phyloP scores from a whole-genome alignment of 1,140 invertebrate species.

The Drosophila busckii region DNA sequence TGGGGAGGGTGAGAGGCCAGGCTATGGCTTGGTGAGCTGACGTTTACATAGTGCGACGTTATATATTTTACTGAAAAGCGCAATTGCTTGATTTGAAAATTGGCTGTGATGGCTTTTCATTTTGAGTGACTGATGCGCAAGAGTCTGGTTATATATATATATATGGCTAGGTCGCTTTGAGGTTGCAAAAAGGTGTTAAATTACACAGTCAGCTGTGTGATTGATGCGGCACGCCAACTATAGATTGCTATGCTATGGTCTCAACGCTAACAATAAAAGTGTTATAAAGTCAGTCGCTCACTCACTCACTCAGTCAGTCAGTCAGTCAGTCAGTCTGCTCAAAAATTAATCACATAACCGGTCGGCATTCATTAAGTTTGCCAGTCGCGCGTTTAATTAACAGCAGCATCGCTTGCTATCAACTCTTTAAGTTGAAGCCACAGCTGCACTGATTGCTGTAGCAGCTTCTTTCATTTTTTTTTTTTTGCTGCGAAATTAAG shows the following conservation, averaged over 20 bases:
- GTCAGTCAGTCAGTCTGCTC: no score
- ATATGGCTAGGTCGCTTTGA: not conserved
- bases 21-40: constrained; percentile 8
- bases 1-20: not conserved
- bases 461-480: no score
- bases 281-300: no score
- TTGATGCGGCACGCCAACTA: constrained; percentile 14
- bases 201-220: constrained; percentile 18
- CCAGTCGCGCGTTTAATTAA: no score
- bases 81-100: constrained; percentile 72
- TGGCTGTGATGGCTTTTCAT: constrained; percentile 56
- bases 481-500: no score
- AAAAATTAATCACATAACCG: no score
- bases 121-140: constrained; percentile 40
- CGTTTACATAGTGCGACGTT: constrained; percentile 48
- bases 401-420: no score
- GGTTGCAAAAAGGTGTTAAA: constrained; percentile 5
- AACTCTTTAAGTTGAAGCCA: no score
- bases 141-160: not conserved
- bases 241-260: no score
- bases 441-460: constrained; percentile 69
- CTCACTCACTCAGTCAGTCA: no score
- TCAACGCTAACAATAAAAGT: no score
- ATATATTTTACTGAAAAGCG: constrained; percentile 65
- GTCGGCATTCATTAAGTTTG: no score